Evolutionary conservation across 2,888 invertebrate genomes (phyloP).

Genomic region (Orthosia cruda): DNA sequence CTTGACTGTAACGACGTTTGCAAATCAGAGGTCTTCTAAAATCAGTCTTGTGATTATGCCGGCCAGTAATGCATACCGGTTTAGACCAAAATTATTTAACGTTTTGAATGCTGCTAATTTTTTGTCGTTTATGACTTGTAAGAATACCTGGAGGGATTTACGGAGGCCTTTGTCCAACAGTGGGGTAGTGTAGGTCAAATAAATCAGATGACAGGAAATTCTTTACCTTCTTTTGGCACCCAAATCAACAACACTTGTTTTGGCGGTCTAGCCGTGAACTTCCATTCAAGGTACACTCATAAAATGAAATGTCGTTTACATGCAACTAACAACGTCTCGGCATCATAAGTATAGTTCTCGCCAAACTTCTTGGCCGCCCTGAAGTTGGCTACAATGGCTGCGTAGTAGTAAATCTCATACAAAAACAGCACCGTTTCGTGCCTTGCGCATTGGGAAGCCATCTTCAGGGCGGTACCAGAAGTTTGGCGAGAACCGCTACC

Average conservation of each 20-base stretch:
- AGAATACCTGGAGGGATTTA: too few species aligned
- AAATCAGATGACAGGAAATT: neutral
- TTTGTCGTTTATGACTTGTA: neutral
- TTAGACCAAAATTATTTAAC: constrained; percentile 35
- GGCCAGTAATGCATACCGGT: constrained; percentile 49
- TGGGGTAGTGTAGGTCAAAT: too few species aligned
- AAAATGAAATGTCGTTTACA: neutral
- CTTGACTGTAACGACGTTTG: constrained; percentile 12
- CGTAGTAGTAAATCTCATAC: too few species aligned
- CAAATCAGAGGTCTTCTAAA: constrained; percentile 46
- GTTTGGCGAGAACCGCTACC: neutral
- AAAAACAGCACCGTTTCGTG: too few species aligned
- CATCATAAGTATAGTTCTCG: constrained; percentile 10
- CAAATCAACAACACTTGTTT: neutral
- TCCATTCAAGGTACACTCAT: neutral
- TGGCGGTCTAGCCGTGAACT: neutral
- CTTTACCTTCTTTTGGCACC: neutral
- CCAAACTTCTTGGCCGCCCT: too few species aligned
- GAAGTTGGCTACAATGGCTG: too few species aligned
- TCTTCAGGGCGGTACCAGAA: too few species aligned
- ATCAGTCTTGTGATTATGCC: constrained; percentile 20
- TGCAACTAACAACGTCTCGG: constrained; percentile 21
- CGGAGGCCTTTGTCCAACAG: too few species aligned
- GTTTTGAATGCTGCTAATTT: constrained; percentile 14
- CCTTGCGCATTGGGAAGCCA: too few species aligned